Percentiles rank a stretch among this genome's conserved stretches.
phyloP scores from a whole-genome alignment of 2,113 vertebrate species.

The Motacilla alba region DNA sequence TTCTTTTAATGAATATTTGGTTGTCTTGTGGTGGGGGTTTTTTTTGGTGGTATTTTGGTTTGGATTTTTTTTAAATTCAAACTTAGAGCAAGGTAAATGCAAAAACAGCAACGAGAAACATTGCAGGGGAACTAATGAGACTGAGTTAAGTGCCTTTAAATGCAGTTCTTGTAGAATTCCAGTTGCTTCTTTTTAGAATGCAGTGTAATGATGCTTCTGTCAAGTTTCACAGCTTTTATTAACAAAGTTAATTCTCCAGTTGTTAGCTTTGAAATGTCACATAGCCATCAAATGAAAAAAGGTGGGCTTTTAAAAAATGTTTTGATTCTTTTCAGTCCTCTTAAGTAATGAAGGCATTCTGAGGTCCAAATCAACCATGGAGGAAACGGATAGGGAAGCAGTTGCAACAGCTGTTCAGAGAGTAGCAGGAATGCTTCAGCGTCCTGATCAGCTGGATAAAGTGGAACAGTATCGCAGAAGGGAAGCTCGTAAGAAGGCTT shows the following conservation, averaged over 20 bases:
- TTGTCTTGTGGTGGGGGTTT: not conserved
- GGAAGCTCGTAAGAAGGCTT: slow-evolving; percentile 96
- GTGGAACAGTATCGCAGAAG: slow-evolving; percentile 95
- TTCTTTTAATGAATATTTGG: not conserved
- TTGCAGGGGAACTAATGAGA: not conserved
- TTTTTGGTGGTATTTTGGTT: not conserved
- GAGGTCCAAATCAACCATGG: slow-evolving; percentile 73
- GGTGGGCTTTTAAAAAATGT: not conserved
- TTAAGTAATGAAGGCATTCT: slow-evolving; percentile 35
- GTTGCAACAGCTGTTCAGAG: slow-evolving; percentile 94
- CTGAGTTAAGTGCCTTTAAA: not conserved
- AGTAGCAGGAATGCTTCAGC: slow-evolving; percentile 96
- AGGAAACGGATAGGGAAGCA: slow-evolving; percentile 92
- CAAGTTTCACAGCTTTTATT: not conserved
- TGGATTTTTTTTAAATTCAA: not conserved
- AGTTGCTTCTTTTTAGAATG: not conserved
- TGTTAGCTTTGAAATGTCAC: not conserved
- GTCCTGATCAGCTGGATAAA: slow-evolving; percentile 96
- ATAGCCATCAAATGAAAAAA: not conserved
- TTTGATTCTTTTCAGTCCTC: not conserved
- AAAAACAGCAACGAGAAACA: not conserved
- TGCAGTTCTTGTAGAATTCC: not conserved
- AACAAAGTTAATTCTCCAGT: not conserved
- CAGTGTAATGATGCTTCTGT: not conserved
- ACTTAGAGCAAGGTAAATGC: not conserved